Conservation (phyloP, 2,113 vertebrate genomes). For the Neotoma lepida region DNA sequence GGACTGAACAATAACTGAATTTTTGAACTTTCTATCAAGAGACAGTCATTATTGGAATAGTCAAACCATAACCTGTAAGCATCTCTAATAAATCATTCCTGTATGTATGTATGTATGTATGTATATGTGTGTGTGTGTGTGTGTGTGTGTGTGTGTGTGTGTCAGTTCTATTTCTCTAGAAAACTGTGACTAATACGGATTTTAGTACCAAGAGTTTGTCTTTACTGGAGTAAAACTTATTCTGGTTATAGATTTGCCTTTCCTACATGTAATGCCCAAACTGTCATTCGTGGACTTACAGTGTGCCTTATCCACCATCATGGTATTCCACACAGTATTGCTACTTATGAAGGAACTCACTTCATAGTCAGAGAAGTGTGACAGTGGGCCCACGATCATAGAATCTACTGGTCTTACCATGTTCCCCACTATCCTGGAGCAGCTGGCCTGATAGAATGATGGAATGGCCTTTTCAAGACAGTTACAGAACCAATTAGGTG, state of each 20-base stretch:
- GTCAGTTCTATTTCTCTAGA: background rate
- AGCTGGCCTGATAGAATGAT: background rate
- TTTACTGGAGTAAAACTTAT: background rate
- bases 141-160: background rate
- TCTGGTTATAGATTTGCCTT: background rate
- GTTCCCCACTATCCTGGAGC: background rate
- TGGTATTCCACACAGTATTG: background rate
- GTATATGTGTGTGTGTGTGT: background rate
- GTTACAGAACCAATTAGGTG: background rate
- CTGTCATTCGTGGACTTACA: background rate
- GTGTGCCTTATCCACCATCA: background rate
- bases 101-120: background rate
- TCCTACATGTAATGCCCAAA: background rate
- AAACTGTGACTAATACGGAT: background rate
- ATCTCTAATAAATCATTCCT: background rate
- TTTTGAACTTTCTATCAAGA: background rate
- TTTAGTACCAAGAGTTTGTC: background rate
- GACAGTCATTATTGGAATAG: background rate
- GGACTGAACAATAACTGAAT: background rate
- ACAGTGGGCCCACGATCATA: background rate
- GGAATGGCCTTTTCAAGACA: background rate
- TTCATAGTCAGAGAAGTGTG: background rate
- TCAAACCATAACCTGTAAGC: background rate
- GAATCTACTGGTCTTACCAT: background rate
- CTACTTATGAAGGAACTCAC: background rate